Conservation (phyloP, 2,888 invertebrate genomes). For the Tipula helvola region DNA sequence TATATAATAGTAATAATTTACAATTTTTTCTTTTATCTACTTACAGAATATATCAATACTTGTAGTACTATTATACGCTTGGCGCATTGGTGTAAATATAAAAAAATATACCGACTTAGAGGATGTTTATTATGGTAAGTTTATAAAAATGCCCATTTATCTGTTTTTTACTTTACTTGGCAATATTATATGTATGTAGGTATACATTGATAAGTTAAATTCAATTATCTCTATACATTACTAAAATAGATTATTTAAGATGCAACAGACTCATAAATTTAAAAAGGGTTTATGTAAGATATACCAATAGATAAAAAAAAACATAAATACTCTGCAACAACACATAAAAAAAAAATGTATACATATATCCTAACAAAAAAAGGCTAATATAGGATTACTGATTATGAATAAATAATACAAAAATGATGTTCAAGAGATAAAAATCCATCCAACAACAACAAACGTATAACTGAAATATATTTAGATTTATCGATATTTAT, state of each 20-base stretch:
- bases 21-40: conserved; percentile 24
- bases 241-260: neutral
- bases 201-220: neutral
- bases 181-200: too few species aligned
- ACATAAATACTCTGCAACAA: neutral
- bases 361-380: neutral
- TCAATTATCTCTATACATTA: neutral
- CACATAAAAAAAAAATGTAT: neutral
- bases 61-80: conserved; percentile 60
- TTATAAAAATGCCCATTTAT: neutral
- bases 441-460: neutral
- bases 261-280: neutral
- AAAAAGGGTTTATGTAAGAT: neutral
- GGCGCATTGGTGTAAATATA: conserved; percentile 60
- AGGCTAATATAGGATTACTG: neutral
- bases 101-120: conserved; percentile 55
- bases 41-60: conserved; percentile 65
- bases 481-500: neutral
- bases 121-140: conserved; percentile 66
- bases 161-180: neutral
- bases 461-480: neutral
- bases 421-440: neutral
- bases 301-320: neutral
- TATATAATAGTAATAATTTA: neutral
- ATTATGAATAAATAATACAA: conserved; percentile 4